These are phyloP conservation scores for Theretra japonica DNA, from an alignment of 2,888 invertebrate species.

Conservation along the genomic window DNA sequence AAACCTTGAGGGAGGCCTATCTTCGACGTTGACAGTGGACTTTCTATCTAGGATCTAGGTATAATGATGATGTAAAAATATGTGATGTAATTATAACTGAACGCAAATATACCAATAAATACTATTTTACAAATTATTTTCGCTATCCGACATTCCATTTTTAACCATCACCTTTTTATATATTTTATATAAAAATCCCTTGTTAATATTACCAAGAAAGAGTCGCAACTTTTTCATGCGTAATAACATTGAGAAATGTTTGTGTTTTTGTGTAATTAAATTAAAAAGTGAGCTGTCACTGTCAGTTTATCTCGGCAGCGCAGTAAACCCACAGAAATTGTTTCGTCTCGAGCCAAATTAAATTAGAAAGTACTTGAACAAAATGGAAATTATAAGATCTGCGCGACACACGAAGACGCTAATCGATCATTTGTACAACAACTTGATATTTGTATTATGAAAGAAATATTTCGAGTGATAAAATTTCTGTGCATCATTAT, in stretches of 20 bases:
- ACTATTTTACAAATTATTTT: too few relatives aligned
- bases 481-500: not conserved
- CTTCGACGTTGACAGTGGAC: too few relatives aligned
- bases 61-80: too few relatives aligned
- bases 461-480: not conserved
- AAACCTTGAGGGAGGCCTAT: too few relatives aligned
- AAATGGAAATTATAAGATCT: slow-evolving; percentile 69
- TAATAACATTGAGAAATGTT: not conserved
- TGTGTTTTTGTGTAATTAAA: slow-evolving; percentile 39
- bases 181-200: not conserved
- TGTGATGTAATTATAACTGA: too few relatives aligned
- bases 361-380: slow-evolving; percentile 50
- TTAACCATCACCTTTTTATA: too few relatives aligned
- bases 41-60: too few relatives aligned
- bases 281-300: slow-evolving; percentile 57
- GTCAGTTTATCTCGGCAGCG: slow-evolving; percentile 48
- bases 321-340: slow-evolving; percentile 43
- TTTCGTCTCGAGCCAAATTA: slow-evolving; percentile 43
- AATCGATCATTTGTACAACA: slow-evolving; percentile 68
- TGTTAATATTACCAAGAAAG: not conserved
- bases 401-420: slow-evolving; percentile 61
- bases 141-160: too few relatives aligned
- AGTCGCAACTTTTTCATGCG: not conserved
- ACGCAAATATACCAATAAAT: too few relatives aligned
- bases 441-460: slow-evolving; percentile 64